Evolutionary conservation across 1,140 invertebrate genomes (phyloP), one percentile per base, ranked within the genome.

Genomic region (Diploscapter pachys): DNA sequence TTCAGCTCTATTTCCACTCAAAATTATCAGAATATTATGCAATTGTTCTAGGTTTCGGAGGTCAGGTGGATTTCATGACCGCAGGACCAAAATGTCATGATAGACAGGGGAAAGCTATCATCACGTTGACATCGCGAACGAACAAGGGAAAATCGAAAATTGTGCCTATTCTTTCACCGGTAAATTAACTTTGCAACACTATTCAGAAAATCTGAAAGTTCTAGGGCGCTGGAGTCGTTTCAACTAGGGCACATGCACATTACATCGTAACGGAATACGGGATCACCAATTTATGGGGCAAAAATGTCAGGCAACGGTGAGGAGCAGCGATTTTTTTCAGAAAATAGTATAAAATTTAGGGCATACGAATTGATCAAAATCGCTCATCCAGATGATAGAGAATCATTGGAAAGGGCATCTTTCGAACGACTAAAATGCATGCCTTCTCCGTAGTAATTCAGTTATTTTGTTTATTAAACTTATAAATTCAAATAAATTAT

Each of bases 211-310:
- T 75, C 13, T 72, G 51, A 72, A 8, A 71, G 5, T 63, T 82
- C 78, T 5, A 81, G 94, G 94, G 94, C 80, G 93, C 92, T 78
- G 94, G 94, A 63, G 93, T 98, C 11, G 94, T 96, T 3, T 96
- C 95, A 3, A 92, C 92, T 0, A 89, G 94, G 82, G 94, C 93
- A 2, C 93, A 96, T 82, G 93, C 93, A 0, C 92, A 95, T 83
- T 96, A 96, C 83, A 89, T 96, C 4, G 94, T 96, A 0, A 97
- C 94, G 0, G 94, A 96, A 85, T 89, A 93, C 80, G 94, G 95
- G 52, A 94, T 96, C 77, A 93, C 94, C 0, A 89, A 91, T 74
- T 86, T 97, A 5, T 96, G 95, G 87, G 94, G 94, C 48, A 95
- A 94, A 86, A 92, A 90, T 53, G 87, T 95, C 6, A 88, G 93